Base-by-base conservation (phyloP, 2,888 invertebrate species). In the Cosmia trapezina region DNA sequence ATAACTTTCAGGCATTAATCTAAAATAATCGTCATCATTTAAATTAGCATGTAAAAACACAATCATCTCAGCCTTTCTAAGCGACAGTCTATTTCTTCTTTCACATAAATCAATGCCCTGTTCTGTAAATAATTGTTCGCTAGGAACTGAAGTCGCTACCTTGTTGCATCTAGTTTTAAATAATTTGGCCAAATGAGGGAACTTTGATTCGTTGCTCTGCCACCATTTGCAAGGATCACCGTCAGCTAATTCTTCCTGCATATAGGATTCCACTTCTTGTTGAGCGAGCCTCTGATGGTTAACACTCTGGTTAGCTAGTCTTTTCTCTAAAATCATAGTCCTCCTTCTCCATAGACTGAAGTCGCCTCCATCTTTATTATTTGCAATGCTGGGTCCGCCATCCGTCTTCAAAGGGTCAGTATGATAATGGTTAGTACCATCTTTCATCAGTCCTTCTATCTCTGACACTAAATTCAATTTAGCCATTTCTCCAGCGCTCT, bases 261-360 rank as follows among this genome's bases (percentile, higher is more conserved):
- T 33, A 14, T 77, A 74, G 8, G 45, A 43, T n/a, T 69, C 57
- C 8, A 70, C 53, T 74, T 74, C 77, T 77, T 69, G 14, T 41
- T 43, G 60, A 54, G 77, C 77, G 0, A 62, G n/a, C 4, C 14
- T 47, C 41, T 8, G 14, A 28, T 47, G 22, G n/a, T 47, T 59
- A 4, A 17, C 0, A 37, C 14, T 43, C 5, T 5, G 14, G 6
- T 28, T n/a, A 1, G 5, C 3, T 19, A 14, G 6, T 22, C 14
- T 73, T 53, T 59, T 59, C 45, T 53, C 19, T 28, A 72, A 37
- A 45, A 45, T n/a, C 51, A 69, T 33, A 37, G 12, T 70, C 14
- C 70, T 71, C n/a, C 72, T 70, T 56, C 70, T 71, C 70, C 70
- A 71, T 41, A 70, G 28, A 70, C 41, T 73, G 2, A 56, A 54